These are phyloP conservation scores for Corapipo altera DNA, from an alignment of 2,113 vertebrate genomes.

Conservation along the genomic window DNA sequence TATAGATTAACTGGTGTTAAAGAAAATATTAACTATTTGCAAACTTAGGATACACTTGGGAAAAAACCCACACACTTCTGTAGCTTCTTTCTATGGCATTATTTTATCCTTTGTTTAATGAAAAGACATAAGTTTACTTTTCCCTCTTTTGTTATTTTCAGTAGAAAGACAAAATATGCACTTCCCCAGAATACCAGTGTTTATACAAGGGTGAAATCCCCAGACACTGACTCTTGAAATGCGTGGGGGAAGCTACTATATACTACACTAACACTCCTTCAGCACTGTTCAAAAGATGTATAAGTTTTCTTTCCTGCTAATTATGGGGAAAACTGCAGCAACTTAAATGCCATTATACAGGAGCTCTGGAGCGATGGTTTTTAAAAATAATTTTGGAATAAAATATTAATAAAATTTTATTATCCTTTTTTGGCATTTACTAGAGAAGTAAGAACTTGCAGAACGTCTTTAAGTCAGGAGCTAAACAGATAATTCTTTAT, in stretches of 20 bases:
- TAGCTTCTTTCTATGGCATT: background rate
- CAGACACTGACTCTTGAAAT: background rate
- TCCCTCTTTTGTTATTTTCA: conserved; percentile 14
- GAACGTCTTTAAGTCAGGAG: background rate
- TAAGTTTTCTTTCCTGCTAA: background rate
- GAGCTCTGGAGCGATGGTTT: background rate
- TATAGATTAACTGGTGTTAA: conserved; percentile 33
- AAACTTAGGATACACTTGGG: background rate
- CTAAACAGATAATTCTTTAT: background rate
- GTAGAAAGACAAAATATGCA: conserved; percentile 2
- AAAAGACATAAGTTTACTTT: conserved; percentile 24
- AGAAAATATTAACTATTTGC: conserved; percentile 41
- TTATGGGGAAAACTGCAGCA: background rate
- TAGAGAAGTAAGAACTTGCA: background rate
- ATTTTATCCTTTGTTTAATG: conserved; percentile 38
- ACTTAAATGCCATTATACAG: background rate
- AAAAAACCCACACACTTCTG: background rate
- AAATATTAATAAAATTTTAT: background rate
- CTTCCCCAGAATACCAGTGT: background rate
- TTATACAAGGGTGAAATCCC: background rate
- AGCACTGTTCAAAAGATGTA: background rate
- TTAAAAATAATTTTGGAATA: background rate
- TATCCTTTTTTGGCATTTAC: background rate
- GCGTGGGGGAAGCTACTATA: background rate
- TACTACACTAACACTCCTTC: background rate